Evolutionary conservation across 2,797 vertebrate genomes (phyloP), one percentile per base, ranked within the genome.

Genomic region (Cyclopterus lumpus): DNA sequence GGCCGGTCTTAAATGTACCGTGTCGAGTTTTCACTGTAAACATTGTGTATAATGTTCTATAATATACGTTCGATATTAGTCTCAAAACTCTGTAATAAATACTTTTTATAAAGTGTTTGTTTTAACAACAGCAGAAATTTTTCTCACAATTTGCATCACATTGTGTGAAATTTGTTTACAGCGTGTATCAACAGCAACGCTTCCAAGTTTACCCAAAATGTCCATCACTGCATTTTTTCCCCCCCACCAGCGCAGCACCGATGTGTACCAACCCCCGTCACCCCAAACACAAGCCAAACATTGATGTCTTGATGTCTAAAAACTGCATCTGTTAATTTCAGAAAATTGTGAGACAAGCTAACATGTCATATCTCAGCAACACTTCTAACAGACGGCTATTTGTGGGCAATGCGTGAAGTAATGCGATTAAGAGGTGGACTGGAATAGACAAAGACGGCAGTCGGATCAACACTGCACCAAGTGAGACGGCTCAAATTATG

Each of bases 401-500:
- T 67, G 46, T 30, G 32, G n/a, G 51, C 15, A 28, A 22, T 30
- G 54, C 8, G 44, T 26, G 42, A 49, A 61, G 60, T 42, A 1
- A 42, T 34, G 53, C 20, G 24, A 76, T 48, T 42, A 65, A 6
- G 6, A 46, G 14, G 44, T 49, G 40, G 32, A 24, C 40, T 42
- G 55, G 26, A 70, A 62, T 6, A 18, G 20, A 62, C 22, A n/a
- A 15, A 60, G 59, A 80, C 14, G 60, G 34, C 63, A 48, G 22
- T 4, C 20, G 16, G 63, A 70, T 74, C 14, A 57, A 73, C 76
- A 57, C 51, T 55, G 9, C n/a, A n/a, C n/a, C 62, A 68, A 83
- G 76, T 20, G 34, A 74, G 46, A 34, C 18, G 6, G 70, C 24
- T 66, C 20, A 70, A 77, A 86, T 61, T 9, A 46, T 36, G n/a